A percentile compares a stretch with the other conserved stretches of the same genome.
These are phyloP conservation scores for Colossoma macropomum DNA, from an alignment of 2,113 vertebrate genomes.

Conservation along the genomic window DNA sequence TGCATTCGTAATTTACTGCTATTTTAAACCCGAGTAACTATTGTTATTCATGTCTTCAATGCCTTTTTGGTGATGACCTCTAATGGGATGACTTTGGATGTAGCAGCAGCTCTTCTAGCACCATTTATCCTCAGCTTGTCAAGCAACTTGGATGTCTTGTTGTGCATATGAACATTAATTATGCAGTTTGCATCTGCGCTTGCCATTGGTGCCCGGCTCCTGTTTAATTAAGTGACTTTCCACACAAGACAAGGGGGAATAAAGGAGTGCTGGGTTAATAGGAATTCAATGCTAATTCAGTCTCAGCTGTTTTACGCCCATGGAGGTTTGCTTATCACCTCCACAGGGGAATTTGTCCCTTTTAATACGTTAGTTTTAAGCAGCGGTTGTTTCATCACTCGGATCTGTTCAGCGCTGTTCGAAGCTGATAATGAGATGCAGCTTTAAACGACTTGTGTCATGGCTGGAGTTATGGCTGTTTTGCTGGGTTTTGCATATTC, in stretches of 20 bases:
- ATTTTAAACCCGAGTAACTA: not conserved
- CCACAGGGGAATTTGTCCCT: constrained; percentile 13
- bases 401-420: not conserved
- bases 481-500: constrained; percentile 62
- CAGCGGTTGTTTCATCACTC: constrained; percentile 20
- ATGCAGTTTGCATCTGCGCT: constrained; percentile 51
- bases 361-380: not conserved
- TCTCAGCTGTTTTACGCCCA: constrained; percentile 25
- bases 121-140: constrained; percentile 33
- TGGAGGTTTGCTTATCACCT: constrained; percentile 32
- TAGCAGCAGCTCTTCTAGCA: not conserved
- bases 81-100: constrained; percentile 18
- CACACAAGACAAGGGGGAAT: constrained; percentile 30
- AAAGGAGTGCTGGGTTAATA: constrained; percentile 16
- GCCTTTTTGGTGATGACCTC: constrained; percentile 1
- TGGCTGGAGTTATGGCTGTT: constrained; percentile 67
- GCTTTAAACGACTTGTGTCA: constrained; percentile 68
- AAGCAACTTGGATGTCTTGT: constrained; percentile 26
- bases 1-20: no score
- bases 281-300: constrained; percentile 65
- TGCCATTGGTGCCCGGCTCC: constrained; percentile 54
- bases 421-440: constrained; percentile 69
- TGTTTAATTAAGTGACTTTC: constrained; percentile 54
- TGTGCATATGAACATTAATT: constrained; percentile 53
- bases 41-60: not conserved